Evolutionary conservation across 2,797 vertebrate genomes (phyloP).

Genomic region (Natrix natrix): DNA sequence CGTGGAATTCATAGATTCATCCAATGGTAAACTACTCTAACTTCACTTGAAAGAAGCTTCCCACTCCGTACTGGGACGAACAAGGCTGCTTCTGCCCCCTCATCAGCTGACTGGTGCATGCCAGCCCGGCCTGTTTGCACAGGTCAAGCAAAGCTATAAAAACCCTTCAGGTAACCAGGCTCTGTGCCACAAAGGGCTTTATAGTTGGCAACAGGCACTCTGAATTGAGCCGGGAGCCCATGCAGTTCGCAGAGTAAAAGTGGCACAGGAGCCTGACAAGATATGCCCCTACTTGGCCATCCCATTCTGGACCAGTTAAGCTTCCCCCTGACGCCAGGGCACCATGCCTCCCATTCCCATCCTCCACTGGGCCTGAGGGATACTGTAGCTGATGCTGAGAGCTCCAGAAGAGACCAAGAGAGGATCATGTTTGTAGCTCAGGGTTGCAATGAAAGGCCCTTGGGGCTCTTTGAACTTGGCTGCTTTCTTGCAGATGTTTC

Average conservation of each 20-base stretch:
- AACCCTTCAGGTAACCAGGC: background rate
- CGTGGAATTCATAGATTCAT: background rate
- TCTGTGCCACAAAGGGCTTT: background rate
- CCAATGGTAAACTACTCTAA: background rate
- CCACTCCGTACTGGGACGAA: background rate
- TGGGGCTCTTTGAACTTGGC: too few relatives aligned
- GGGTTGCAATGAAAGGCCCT: too few relatives aligned
- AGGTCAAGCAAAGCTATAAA: background rate
- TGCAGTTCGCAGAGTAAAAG: background rate
- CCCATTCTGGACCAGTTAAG: background rate
- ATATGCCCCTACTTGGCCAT: background rate
- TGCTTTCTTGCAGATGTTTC: too few relatives aligned
- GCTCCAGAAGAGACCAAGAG: background rate
- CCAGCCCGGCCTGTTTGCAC: background rate
- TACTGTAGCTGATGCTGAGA: background rate
- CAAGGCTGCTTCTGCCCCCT: background rate
- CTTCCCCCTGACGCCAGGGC: background rate
- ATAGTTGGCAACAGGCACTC: background rate
- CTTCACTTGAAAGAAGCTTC: background rate
- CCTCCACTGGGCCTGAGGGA: background rate
- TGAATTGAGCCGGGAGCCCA: background rate
- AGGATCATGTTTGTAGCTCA: too few relatives aligned
- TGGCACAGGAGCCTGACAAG: background rate
- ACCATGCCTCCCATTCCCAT: background rate
- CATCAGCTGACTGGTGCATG: background rate